Base-by-base conservation (phyloP, 1,140 invertebrate species). In the Drosophila nebulosa region DNA sequence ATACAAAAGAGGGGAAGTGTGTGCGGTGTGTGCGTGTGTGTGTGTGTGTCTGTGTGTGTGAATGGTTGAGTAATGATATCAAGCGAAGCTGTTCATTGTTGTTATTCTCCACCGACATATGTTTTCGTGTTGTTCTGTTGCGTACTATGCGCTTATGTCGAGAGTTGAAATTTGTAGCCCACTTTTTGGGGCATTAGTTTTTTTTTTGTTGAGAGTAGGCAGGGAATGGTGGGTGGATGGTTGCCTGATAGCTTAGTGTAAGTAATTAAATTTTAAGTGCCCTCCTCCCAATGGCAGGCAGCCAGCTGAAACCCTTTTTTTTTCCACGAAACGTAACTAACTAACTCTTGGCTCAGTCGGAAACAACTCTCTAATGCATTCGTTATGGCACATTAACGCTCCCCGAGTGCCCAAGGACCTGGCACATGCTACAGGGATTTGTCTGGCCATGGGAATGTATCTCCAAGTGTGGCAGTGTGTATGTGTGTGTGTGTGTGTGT, bases 211-310 rank as follows among this genome's bases (percentile, higher is more conserved):
- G 6, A 30, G 2, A n/a, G 22, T 5, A 21, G 39, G 18, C 16
- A 12, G 10, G 9, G 26, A 7, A 7, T 26, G 9, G 12, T 14
- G 51, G 22, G 30, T 12, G 30, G 9, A 12, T 1, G 30, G 10
- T 1, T 30, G 26, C 4, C 1, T 30, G 53, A 12, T 58, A 35
- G 56, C 16, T 57, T 55, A 30, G 39, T 46, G 74, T 24, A 55
- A 73, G 83, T 86, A 88, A 86, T 86, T 86, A 86, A 86, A 88
- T 86, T 86, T 86, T 88, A 88, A 88, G 83, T 69, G 68, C 55
- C 32, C 36, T 68, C 51, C 80, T 68, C 51, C 80, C 63, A 21
- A 35, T 55, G 51, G 56, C 75, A 62, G 22, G 7, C 16, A 42
- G 14, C 2, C 14, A 16, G 14, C 14, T 21, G 5, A 21, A 46